Evolutionary conservation across 2,888 invertebrate genomes (phyloP).

Genomic region (Lobophora halterata): DNA sequence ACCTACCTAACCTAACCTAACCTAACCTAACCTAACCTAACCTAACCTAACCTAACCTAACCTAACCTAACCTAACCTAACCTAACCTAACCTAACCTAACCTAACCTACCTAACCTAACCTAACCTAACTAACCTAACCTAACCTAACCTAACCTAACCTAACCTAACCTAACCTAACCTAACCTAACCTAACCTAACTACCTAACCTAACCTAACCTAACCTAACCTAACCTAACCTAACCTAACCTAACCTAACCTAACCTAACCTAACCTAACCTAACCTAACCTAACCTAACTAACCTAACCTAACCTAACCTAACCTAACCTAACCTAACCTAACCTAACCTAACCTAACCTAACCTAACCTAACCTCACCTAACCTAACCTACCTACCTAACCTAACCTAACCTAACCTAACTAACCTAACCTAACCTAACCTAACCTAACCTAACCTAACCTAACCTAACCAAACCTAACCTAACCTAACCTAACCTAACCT

Average conservation of each 20-base stretch:
- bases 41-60: constrained; percentile 29
- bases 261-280: constrained; percentile 24
- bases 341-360: constrained; percentile 26
- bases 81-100: constrained; percentile 32
- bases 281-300: constrained; percentile 23
- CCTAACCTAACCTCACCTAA: constrained; percentile 26
- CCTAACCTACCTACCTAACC: constrained; percentile 25
- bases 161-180: constrained; percentile 22
- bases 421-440: constrained; percentile 25
- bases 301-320: constrained; percentile 25
- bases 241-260: constrained; percentile 27
- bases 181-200: constrained; percentile 23
- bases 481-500: constrained; percentile 24
- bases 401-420: constrained; percentile 27
- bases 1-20: constrained; percentile 28
- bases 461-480: constrained; percentile 27
- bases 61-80: constrained; percentile 29
- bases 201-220: constrained; percentile 21
- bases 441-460: constrained; percentile 22
- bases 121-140: constrained; percentile 29
- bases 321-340: constrained; percentile 27
- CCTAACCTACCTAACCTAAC: constrained; percentile 28
- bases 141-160: constrained; percentile 24
- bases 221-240: constrained; percentile 25
- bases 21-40: constrained; percentile 23